phyloP scores from a whole-genome alignment of 2,797 vertebrate genomes.

The Acestrorhynchus altus region DNA sequence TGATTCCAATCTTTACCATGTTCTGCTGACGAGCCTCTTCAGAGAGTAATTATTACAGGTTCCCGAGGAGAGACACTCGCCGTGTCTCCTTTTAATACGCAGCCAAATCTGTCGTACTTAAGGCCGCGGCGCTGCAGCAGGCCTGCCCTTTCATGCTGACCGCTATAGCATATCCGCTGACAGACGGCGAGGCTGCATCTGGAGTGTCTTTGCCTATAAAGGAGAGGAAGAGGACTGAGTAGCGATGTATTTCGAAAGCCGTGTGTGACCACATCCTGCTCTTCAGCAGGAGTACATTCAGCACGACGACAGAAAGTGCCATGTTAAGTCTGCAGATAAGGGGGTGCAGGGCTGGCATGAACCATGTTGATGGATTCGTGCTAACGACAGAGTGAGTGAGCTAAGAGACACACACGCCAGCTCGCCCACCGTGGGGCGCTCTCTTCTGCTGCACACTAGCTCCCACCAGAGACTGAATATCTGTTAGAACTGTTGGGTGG shows the following conservation, averaged over 20 bases:
- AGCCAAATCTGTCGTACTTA: background rate
- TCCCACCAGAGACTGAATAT: background rate
- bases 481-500: background rate
- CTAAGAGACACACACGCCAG: background rate
- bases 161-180: background rate
- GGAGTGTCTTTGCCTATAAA: constrained; percentile 75
- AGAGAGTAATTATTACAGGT: constrained; percentile 4
- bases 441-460: background rate
- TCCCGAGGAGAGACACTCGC: background rate
- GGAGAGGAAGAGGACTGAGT: constrained; percentile 66
- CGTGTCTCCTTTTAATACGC: background rate
- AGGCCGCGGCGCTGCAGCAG: background rate
- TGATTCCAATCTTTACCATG: background rate
- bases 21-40: constrained; percentile 27
- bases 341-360: background rate
- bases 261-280: constrained; percentile 39
- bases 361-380: background rate
- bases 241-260: constrained; percentile 76
- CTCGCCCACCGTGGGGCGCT: too few relatives aligned
- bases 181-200: constrained; percentile 2
- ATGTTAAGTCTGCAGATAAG: background rate
- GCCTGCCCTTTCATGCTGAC: background rate
- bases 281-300: constrained; percentile 14
- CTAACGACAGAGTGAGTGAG: background rate
- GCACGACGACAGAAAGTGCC: background rate